A percentile compares a stretch with the other conserved stretches of the same genome.
phyloP scores from a whole-genome alignment of 37 sponge, comb jelly and placozoan genomes.

The Haliclona indistincta region DNA sequence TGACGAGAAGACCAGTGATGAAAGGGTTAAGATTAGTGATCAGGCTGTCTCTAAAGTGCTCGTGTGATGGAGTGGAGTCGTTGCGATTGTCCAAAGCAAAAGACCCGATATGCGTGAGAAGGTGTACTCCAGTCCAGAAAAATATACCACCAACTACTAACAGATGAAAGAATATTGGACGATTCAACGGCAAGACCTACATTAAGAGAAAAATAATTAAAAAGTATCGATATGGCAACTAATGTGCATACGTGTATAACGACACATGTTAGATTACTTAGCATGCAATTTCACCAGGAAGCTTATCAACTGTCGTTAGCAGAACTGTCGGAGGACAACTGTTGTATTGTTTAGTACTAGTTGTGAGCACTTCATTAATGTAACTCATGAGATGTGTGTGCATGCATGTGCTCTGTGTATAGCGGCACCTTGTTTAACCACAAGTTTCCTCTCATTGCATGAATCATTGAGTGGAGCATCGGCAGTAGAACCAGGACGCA shows the following conservation, averaged over 20 bases:
- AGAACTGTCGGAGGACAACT: no score
- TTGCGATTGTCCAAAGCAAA: constrained; percentile 28
- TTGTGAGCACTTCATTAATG: background rate
- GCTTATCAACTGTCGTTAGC: no score
- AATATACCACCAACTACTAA: constrained; percentile 11
- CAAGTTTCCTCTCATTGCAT: constrained; percentile 22
- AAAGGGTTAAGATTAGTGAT: constrained; percentile 11
- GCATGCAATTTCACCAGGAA: no score
- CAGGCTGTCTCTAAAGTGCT: constrained; percentile 14
- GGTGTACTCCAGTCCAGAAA: constrained; percentile 39
- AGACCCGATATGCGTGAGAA: constrained; percentile 32
- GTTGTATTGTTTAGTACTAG: background rate
- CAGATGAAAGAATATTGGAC: constrained; percentile 25
- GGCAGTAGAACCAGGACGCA: constrained; percentile 51
- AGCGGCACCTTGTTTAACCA: constrained; percentile 53
- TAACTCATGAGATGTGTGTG: background rate
- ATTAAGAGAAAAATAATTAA: background rate
- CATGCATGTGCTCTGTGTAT: background rate
- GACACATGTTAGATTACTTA: no score
- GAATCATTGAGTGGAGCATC: constrained; percentile 20
- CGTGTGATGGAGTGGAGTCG: background rate
- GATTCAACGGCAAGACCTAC: constrained; percentile 46
- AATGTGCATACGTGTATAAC: background rate
- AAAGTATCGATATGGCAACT: background rate
- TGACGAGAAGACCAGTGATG: constrained; percentile 39